phyloP scores from a whole-genome alignment of 2,888 invertebrate species.

The Agrypnus murinus region DNA sequence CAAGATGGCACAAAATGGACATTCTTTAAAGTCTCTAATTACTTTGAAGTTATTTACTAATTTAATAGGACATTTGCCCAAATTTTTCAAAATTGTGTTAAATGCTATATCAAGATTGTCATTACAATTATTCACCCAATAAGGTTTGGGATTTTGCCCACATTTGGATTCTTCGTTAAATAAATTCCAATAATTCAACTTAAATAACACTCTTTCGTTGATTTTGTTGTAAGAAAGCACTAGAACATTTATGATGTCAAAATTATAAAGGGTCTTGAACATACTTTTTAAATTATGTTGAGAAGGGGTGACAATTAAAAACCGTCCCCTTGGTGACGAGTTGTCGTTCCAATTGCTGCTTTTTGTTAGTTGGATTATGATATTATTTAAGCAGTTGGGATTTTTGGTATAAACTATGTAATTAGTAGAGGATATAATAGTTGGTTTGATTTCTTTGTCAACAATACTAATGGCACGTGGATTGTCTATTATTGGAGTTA shows the following conservation, averaged over 20 bases:
- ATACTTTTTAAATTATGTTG: not conserved
- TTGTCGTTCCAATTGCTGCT: not conserved
- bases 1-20: no score
- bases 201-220: no score
- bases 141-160: not conserved
- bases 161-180: not conserved
- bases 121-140: not conserved
- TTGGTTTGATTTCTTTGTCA: not conserved
- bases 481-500: not conserved
- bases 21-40: not conserved
- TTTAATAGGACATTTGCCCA: not conserved
- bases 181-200: no score
- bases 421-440: not conserved
- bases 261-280: not conserved
- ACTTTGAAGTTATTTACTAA: not conserved
- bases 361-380: not conserved
- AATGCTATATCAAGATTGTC: not conserved
- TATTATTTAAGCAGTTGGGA: no score
- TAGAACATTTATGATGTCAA: no score
- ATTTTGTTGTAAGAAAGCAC: no score
- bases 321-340: no score
- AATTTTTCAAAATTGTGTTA: not conserved
- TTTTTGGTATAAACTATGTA: no score
- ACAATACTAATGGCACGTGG: not conserved
- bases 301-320: not conserved